Evolutionary conservation across 2,888 invertebrate species (phyloP), one percentile per base, ranked within the genome.

Genomic region (Chloroclysta siterata): DNA sequence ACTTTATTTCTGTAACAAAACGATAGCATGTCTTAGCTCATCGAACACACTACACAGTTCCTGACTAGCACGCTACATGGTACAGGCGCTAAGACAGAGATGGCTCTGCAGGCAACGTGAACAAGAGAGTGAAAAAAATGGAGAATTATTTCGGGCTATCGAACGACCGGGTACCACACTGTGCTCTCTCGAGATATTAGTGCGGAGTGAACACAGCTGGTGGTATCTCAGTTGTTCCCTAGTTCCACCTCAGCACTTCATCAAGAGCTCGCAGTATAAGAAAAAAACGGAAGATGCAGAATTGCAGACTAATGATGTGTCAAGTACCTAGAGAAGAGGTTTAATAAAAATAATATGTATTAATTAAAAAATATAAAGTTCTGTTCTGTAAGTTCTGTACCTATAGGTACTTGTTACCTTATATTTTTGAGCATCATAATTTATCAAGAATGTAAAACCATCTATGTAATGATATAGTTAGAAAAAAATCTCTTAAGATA

Each of bases 181-280:
- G 98, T 96, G 98, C 97, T 98, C 97, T 95, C 98, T 97, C 95
- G 89, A 95, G 95, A 93, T 90, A 81, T 53, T 74, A 89, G 91
- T 89, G 93, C 94, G 94, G 82, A 97, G 97, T 98, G 98, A 98
- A 98, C 98, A 98, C 98, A 98, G 98, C 98, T 98, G 98, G 98
- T 98, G 98, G 98, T 98, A 98, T 98, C 98, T 97, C 98, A 98
- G 97, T 97, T 93, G 94, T 94, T 95, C 93, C 90, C 84, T 93
- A 93, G 94, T 90, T 87, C 88, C 81, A 80, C 85, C 80, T 72
- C 84, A 68, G 73, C 57, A 50, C 41, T 39, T 28, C 73, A 17
- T 53, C 11, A 39, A 46, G 42, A 50, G 15, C n/a, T 48, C 4
- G 56, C 46, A 60, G 33, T 46, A 10, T n/a, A 41, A 36, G 60